phyloP scores from a whole-genome alignment of 2,113 vertebrate species.

The Carollia perspicillata region DNA sequence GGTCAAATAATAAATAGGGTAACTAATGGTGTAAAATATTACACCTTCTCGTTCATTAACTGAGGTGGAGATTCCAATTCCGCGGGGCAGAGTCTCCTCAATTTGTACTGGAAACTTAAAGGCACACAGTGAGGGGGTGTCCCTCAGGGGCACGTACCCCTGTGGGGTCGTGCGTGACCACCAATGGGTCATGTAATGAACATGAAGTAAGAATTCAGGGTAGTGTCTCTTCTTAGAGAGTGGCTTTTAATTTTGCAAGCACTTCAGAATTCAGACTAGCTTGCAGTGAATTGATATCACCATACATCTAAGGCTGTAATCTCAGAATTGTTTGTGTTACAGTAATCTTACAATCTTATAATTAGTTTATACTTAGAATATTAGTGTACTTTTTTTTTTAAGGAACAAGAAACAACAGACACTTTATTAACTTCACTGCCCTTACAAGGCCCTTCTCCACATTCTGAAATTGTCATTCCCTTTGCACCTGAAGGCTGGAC shows the following conservation, averaged over 20 bases:
- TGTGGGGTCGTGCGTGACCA: no score
- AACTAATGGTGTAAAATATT: slow-evolving; percentile 23
- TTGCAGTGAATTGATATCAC: neutral
- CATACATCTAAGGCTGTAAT: neutral
- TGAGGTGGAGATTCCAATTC: neutral
- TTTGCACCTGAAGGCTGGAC: neutral
- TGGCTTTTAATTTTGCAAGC: neutral
- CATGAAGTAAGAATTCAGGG: slow-evolving; percentile 2
- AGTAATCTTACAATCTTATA: neutral
- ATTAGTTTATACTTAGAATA: neutral
- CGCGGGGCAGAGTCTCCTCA: neutral
- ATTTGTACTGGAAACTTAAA: neutral
- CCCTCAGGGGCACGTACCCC: no score
- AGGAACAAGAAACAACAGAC: neutral
- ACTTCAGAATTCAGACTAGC: neutral
- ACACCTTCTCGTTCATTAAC: slow-evolving; percentile 9
- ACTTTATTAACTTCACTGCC: neutral
- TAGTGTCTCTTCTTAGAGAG: neutral
- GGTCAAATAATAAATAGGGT: slow-evolving; percentile 17
- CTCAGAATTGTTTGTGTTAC: neutral
- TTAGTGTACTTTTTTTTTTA: neutral
- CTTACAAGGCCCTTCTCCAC: neutral
- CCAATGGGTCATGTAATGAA: neutral
- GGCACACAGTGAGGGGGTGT: neutral
- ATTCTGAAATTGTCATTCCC: neutral